Evolutionary conservation across 2,113 vertebrate species (phyloP), one percentile per base, ranked within the genome.

Genomic region (Xiphophorus couchianus): DNA sequence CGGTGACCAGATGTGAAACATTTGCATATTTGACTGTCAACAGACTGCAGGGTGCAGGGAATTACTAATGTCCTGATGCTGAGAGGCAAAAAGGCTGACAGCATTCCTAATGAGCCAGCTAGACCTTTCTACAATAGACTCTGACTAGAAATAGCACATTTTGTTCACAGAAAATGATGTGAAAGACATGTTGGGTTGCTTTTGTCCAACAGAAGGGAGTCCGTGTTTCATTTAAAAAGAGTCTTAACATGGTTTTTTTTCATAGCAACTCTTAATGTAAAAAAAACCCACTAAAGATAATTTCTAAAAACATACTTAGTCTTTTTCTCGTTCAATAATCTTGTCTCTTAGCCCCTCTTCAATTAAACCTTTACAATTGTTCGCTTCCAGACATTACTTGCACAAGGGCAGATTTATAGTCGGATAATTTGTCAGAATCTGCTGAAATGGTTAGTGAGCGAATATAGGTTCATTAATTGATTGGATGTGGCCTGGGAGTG

Each of bases 401-500:
- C 70, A 37, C 22, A 0, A 62, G 81, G 58, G 5, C 77, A 89
- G 77, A 90, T 87, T 84, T 65, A 78, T 81, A 66, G 71, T 78
- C 75, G 35, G 65, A 78, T 76, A 78, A 83, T 85, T 72, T 82
- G 66, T 86, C 65, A 72, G 83, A 86, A 88, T 76, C 72, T 44
- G 69, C 33, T 69, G 72, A 88, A 91, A 87, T 42, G 48, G 81
- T 83, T 66, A 71, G 78, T n/a, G 78, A 90, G 85, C 86, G 88
- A 81, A 89, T 92, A 71, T 85, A 28, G 42, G 63, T 88, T 89
- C 91, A 93, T 92, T 90, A 90, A 91, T 89, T 85, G n/a, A 44
- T 67, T 74, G 82, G 79, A 86, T 78, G 61, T 71, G 67, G 39
- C 71, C 76, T 66, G 65, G 69, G 73, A 84, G 73, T 67, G 58